These are phyloP conservation scores for Zootermopsis nevadensis DNA, from an alignment of 2,888 invertebrate genomes.

Conservation along the genomic window DNA sequence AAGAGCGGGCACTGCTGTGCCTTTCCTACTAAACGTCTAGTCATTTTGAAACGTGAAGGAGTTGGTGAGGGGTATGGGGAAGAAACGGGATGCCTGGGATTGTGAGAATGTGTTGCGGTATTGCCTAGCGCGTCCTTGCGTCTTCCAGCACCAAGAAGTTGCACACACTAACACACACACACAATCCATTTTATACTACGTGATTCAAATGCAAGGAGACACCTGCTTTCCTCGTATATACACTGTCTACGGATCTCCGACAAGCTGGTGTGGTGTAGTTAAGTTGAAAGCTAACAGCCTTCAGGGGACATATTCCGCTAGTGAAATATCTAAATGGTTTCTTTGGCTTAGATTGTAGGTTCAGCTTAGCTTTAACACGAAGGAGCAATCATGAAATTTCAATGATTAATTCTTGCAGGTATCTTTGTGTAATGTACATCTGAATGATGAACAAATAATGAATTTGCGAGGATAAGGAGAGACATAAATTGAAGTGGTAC, in stretches of 20 bases:
- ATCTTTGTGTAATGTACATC: no score
- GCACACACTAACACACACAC: not conserved
- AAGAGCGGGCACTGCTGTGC: not conserved
- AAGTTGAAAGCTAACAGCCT: conserved; percentile 15
- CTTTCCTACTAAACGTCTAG: conserved; percentile 26
- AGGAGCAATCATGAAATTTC: no score
- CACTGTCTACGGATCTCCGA: not conserved
- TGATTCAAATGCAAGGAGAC: conserved; percentile 38
- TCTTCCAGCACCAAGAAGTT: conserved; percentile 2
- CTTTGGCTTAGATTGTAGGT: not conserved
- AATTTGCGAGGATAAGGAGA: no score
- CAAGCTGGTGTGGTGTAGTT: conserved; percentile 2
- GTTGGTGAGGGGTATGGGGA: not conserved
- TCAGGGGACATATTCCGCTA: not conserved
- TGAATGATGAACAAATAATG: no score
- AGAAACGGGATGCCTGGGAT: conserved; percentile 23
- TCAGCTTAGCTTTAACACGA: no score
- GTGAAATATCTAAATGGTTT: not conserved
- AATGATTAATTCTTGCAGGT: no score
- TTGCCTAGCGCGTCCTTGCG: conserved; percentile 27
- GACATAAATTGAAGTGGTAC: no score
- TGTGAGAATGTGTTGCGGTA: conserved; percentile 40
- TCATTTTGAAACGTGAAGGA: conserved; percentile 1
- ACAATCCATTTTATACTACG: conserved; percentile 20
- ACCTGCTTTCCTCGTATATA: conserved; percentile 21